Conservation (phyloP, 2,113 vertebrate species). For the Periophthalmodon schlosseri region DNA sequence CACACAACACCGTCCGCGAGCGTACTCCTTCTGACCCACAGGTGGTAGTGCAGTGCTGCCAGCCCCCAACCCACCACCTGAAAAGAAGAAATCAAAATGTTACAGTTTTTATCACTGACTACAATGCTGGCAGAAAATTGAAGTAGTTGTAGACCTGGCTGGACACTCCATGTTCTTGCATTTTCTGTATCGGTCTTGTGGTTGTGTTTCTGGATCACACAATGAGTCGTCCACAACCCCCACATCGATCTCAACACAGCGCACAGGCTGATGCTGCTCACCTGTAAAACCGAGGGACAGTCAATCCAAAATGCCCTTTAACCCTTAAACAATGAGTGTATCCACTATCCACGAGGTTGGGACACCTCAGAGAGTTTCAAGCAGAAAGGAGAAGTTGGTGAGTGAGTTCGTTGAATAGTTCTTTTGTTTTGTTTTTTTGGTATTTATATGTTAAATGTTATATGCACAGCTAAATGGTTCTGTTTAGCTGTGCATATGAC, state of each 20-base stretch:
- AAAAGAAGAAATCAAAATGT: neutral
- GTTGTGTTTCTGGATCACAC: constrained; percentile 84
- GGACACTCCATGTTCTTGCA: constrained; percentile 91
- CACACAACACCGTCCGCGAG: constrained; percentile 90
- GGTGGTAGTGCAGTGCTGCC: constrained; percentile 89
- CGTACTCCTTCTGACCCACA: constrained; percentile 87
- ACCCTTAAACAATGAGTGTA: neutral
- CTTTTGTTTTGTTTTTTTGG: too few species aligned
- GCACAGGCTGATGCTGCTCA: constrained; percentile 82
- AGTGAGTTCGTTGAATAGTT: too few species aligned
- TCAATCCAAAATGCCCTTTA: neutral
- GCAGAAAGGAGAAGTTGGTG: too few species aligned
- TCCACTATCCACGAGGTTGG: too few species aligned
- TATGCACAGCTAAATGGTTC: too few species aligned
- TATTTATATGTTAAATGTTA: too few species aligned
- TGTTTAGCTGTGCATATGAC: too few species aligned
- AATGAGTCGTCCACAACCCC: constrained; percentile 85
- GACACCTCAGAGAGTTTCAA: too few species aligned
- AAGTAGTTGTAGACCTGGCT: constrained; percentile 77
- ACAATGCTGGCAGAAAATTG: too few species aligned
- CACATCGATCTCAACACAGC: constrained; percentile 81
- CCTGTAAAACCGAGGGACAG: constrained; percentile 69
- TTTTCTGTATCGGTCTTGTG: constrained; percentile 81
- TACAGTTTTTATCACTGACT: neutral
- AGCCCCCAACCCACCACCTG: constrained; percentile 97